phyloP scores from a whole-genome alignment of 23 tunicate species.

The Trididemnum nubilum region DNA sequence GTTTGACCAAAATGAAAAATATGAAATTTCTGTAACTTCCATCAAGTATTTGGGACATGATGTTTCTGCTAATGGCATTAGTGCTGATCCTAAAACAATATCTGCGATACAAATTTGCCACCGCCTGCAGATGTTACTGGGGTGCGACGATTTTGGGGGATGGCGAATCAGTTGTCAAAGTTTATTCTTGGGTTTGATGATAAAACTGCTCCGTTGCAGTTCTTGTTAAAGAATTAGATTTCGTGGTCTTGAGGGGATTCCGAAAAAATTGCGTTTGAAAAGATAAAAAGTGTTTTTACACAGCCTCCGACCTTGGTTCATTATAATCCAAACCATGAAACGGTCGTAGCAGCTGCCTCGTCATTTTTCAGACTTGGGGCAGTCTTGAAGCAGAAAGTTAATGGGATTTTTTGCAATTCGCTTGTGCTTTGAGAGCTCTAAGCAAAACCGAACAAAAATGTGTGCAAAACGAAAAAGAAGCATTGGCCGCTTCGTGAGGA shows the following conservation, averaged over 20 bases:
- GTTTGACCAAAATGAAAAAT: conserved; percentile 45
- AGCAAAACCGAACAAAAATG: not conserved
- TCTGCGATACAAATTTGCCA: not conserved
- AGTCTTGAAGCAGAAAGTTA: not conserved
- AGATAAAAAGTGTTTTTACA: not conserved
- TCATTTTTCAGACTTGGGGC: not conserved
- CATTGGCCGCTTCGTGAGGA: not conserved
- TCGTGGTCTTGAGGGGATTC: not conserved
- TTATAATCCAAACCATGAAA: not conserved
- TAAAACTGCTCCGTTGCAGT: not conserved
- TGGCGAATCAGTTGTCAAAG: not conserved
- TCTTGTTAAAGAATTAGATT: not conserved
- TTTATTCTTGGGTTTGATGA: not conserved
- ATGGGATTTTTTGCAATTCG: not conserved
- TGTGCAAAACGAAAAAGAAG: not conserved
- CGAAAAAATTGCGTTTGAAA: not conserved
- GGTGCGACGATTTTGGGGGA: not conserved
- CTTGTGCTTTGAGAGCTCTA: not conserved
- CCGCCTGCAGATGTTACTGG: not conserved
- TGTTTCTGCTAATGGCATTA: not conserved
- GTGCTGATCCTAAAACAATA: not conserved
- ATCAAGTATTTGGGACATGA: conserved; percentile 30
- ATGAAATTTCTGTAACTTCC: conserved; percentile 2
- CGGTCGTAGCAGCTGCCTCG: not conserved
- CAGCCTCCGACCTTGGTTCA: not conserved